A percentile compares a stretch with the other conserved stretches of the same genome.
Conservation (phyloP, 2,888 invertebrate species). For the Acleris holmiana region DNA sequence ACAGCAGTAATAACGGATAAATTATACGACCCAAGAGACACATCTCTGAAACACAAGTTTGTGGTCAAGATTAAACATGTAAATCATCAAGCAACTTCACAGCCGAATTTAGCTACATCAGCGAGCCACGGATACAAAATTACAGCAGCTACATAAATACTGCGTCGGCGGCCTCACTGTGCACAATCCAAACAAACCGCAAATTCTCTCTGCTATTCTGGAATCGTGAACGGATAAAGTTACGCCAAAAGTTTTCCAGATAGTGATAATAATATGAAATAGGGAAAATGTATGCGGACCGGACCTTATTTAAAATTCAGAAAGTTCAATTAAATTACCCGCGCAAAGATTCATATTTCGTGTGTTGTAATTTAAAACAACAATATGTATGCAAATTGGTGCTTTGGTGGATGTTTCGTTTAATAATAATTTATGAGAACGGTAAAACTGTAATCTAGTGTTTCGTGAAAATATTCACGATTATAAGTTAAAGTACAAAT, state of each 20-base stretch:
- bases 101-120: neutral
- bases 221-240: slow-evolving; percentile 35
- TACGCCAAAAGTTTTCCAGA: slow-evolving; percentile 42
- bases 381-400: slow-evolving; percentile 54
- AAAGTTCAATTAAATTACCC: slow-evolving; percentile 39
- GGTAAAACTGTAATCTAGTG: slow-evolving; percentile 50
- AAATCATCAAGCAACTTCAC: slow-evolving; percentile 2
- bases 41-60: slow-evolving; percentile 4
- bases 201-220: slow-evolving; percentile 22
- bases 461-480: neutral
- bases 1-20: slow-evolving; percentile 1
- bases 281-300: slow-evolving; percentile 41
- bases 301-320: slow-evolving; percentile 42
- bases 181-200: slow-evolving; percentile 17
- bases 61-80: slow-evolving; percentile 18
- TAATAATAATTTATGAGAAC: slow-evolving; percentile 44
- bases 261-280: slow-evolving; percentile 37
- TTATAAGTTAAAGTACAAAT: too few relatives aligned
- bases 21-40: slow-evolving; percentile 3
- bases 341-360: slow-evolving; percentile 38
- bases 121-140: slow-evolving; percentile 10
- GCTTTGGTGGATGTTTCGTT: slow-evolving; percentile 51
- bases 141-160: slow-evolving; percentile 7
- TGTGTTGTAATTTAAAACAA: slow-evolving; percentile 46
- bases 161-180: neutral